Conservation (phyloP, 2,113 vertebrate genomes). For the Cnemophilus loriae region DNA sequence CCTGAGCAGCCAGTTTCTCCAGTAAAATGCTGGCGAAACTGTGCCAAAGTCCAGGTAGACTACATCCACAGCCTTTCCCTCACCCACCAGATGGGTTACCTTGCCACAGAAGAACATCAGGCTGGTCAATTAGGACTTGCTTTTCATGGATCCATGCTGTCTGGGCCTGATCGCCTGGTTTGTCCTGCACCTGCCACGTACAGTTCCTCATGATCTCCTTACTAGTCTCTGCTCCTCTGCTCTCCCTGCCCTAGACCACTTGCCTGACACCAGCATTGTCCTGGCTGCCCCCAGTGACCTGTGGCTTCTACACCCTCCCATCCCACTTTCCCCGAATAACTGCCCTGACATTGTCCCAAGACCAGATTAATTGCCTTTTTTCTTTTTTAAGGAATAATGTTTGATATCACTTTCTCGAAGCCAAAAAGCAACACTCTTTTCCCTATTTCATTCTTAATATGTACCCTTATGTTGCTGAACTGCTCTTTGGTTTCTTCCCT, state of each 20-base stretch:
- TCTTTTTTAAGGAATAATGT: neutral
- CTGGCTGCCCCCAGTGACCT: neutral
- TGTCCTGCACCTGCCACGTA: neutral
- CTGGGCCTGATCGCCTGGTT: neutral
- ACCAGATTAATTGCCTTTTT: neutral
- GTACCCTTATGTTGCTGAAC: neutral
- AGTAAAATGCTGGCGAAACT: neutral
- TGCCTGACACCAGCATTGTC: neutral
- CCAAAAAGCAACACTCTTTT: neutral
- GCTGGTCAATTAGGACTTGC: neutral
- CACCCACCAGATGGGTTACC: neutral
- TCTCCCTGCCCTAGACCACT: neutral
- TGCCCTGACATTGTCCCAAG: neutral
- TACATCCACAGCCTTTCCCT: neutral
- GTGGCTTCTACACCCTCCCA: neutral
- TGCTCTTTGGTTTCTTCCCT: neutral
- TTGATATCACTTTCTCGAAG: neutral
- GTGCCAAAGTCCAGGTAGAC: neutral
- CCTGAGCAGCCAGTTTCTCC: neutral
- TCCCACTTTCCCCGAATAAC: neutral
- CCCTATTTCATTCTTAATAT: neutral
- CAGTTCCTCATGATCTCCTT: neutral
- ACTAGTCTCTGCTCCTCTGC: no score
- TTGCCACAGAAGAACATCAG: neutral
- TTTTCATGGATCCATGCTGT: neutral